Percentiles rank a stretch among this genome's conserved stretches.
Evolutionary conservation across 2,888 invertebrate genomes (phyloP).

Genomic region (Amaurobius ferox): DNA sequence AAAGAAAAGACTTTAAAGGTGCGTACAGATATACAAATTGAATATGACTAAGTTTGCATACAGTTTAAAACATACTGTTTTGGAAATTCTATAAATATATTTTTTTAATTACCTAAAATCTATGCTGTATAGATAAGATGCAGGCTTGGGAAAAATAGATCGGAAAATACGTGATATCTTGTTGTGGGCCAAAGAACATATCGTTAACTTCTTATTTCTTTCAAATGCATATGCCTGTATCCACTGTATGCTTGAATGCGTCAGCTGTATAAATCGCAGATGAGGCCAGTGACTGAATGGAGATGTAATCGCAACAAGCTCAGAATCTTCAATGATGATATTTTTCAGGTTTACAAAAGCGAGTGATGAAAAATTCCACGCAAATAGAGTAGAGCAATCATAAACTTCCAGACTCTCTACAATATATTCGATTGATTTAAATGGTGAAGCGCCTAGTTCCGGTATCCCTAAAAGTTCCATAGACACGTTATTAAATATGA

Average conservation of each 20-base stretch:
- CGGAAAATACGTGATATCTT: slow-evolving; percentile 11
- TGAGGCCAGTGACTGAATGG: neutral
- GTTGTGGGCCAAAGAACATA: slow-evolving; percentile 51
- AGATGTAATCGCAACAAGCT: slow-evolving; percentile 27
- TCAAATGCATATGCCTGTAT: slow-evolving; percentile 31
- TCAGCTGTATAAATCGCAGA: slow-evolving; percentile 32
- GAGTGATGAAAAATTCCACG: slow-evolving; percentile 43
- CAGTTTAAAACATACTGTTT: too few species aligned
- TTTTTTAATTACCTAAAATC: slow-evolving; percentile 56
- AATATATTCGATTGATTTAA: slow-evolving; percentile 26
- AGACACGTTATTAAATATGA: slow-evolving; percentile 31
- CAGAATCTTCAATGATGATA: slow-evolving; percentile 43
- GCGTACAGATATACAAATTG: too few species aligned
- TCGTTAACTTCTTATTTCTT: slow-evolving; percentile 18
- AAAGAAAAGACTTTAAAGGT: too few species aligned
- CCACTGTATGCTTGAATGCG: slow-evolving; percentile 29
- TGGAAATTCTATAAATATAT: too few species aligned
- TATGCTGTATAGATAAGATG: slow-evolving; percentile 32
- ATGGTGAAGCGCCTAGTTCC: slow-evolving; percentile 9
- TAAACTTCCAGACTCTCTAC: slow-evolving; percentile 53
- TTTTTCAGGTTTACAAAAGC: slow-evolving; percentile 13
- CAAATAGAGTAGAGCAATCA: slow-evolving; percentile 40
- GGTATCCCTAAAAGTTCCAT: slow-evolving; percentile 23
- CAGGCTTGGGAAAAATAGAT: slow-evolving; percentile 53
- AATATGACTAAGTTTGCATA: too few species aligned